Evolutionary conservation across 2,113 vertebrate species (phyloP), one percentile per base, ranked within the genome.

Genomic region (Laticauda laticaudata): DNA sequence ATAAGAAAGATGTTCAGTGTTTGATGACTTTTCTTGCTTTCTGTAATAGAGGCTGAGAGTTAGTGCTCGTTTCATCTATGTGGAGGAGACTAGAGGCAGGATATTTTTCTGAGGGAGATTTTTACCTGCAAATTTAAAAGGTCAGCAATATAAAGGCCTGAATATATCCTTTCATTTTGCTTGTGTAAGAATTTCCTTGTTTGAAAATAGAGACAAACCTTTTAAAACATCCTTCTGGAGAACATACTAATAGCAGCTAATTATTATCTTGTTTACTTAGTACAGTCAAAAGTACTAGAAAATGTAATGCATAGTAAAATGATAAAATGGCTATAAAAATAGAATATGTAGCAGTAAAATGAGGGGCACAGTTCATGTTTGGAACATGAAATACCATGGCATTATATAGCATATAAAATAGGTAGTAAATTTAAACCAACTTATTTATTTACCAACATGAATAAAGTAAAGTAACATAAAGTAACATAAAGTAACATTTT

Each of bases 1-100:
- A 86, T 90, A 61, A 86, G 88, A 90, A 86, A 93, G 88, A 90
- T 59, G 14, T 48, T 34, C 43, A 93, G 75, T 61, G 55, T 43
- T 96, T 96, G 85, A 91, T 89, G 2, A 53, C 64, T 86, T 89
- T 89, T 51, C n/a, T 39, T 91, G 90, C 34, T 39, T 24, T 51
- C 29, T 86, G 20, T n/a, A 45, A 54, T 92, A 56, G 8, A 85
- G 29, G 56, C 14, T 93, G 39, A 43, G 69, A 59, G 2, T 69
- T 91, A 20, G 0, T 86, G 18, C 87, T 85, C 92, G 81, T 59
- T 90, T 21, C 64, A 59, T 93, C 92, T 56, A 92, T 92, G 51
- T 10, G 1, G 29, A 56, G 94, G n/a, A 11, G 91, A 6, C 0
- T 92, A 29, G 4, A 91, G 54, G 7, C 53, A 48, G 92, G 87